phyloP scores from a whole-genome alignment of 1,140 invertebrate genomes.

The Drosophila grimshawi region DNA sequence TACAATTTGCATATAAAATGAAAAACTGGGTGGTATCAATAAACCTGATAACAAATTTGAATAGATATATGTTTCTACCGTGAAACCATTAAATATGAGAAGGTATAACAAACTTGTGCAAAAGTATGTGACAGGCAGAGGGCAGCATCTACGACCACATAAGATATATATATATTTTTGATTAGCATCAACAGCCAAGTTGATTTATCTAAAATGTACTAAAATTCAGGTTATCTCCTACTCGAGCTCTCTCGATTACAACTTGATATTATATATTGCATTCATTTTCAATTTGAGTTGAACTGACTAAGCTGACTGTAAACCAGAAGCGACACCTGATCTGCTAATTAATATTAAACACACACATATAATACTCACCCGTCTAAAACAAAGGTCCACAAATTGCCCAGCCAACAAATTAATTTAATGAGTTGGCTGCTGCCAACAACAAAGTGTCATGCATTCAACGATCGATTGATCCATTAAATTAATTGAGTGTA shows the following conservation, averaged over 20 bases:
- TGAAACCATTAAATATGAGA: too few relatives aligned
- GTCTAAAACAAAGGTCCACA: constrained; percentile 11
- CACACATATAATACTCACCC: constrained; percentile 1
- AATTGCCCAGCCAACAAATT: constrained; percentile 36
- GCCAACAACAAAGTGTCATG: constrained; percentile 10
- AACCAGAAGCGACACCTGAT: constrained; percentile 15
- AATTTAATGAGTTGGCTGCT: constrained; percentile 43
- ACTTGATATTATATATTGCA: too few relatives aligned
- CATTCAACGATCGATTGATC: constrained; percentile 70
- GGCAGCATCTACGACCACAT: too few relatives aligned
- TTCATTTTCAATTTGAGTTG: too few relatives aligned
- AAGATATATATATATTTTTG: too few relatives aligned
- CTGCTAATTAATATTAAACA: constrained; percentile 42
- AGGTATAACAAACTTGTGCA: too few relatives aligned
- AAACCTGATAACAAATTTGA: constrained; percentile 17
- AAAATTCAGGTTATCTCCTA: too few relatives aligned
- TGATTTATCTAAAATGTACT: too few relatives aligned
- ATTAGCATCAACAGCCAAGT: too few relatives aligned
- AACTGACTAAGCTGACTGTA: not conserved
- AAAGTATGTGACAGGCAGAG: too few relatives aligned
- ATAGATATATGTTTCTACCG: not conserved
- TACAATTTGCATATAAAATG: constrained; percentile 52
- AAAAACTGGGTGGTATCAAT: constrained; percentile 31
- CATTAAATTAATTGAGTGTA: constrained; percentile 82
- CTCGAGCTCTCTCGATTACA: too few relatives aligned